Evolutionary conservation across 2,113 vertebrate genomes (phyloP).

Genomic region (Xenopus laevis): DNA sequence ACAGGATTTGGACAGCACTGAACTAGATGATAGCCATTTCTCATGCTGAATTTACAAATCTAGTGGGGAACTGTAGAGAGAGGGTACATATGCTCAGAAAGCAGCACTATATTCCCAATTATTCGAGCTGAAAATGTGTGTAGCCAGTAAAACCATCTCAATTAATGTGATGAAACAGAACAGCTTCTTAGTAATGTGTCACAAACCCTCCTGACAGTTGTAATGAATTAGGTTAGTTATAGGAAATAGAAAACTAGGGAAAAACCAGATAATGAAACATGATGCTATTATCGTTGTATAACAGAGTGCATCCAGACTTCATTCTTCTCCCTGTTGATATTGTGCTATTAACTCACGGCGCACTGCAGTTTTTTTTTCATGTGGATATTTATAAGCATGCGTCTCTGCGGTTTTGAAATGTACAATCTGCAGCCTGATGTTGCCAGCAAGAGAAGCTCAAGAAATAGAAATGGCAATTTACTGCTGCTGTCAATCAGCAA

Average conservation of each 20-base stretch:
- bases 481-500: background rate
- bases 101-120: too few species aligned
- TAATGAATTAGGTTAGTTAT: constrained; percentile 47
- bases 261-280: constrained; percentile 46
- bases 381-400: constrained; percentile 11
- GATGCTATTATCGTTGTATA: constrained; percentile 46
- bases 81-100: too few species aligned
- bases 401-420: constrained; percentile 27
- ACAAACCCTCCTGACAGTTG: constrained; percentile 40
- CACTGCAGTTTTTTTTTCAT: constrained; percentile 17
- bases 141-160: constrained; percentile 30
- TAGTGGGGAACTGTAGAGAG: too few species aligned
- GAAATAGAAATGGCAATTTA: background rate
- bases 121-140: background rate
- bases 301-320: constrained; percentile 45
- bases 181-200: constrained; percentile 43
- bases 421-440: constrained; percentile 23
- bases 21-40: too few species aligned
- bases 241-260: constrained; percentile 40
- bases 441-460: background rate
- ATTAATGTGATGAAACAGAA: constrained; percentile 34
- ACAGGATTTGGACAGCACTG: too few species aligned
- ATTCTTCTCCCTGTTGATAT: constrained; percentile 35
- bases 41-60: too few species aligned
- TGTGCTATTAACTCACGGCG: constrained; percentile 35